A percentile compares a stretch with the other conserved stretches of the same genome.
Conservation (phyloP, 2,797 vertebrate species). For the Tympanoctomys barrerae region DNA sequence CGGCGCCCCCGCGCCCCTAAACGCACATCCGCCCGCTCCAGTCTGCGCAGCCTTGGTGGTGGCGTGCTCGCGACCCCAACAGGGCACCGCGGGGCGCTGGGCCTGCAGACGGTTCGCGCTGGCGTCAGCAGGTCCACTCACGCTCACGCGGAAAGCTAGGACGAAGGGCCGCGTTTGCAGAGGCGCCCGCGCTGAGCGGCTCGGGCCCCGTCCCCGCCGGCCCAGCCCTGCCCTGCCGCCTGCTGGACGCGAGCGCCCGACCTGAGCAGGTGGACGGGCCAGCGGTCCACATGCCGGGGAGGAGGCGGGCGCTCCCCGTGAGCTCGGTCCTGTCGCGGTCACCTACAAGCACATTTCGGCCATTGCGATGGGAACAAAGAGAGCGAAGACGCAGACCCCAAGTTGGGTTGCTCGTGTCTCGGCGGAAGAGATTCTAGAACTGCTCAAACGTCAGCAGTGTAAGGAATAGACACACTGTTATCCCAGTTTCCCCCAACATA, state of each 20-base stretch:
- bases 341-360: conserved; percentile 72
- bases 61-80: conserved; percentile 80
- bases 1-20: conserved; percentile 55
- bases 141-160: conserved; percentile 73
- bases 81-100: conserved; percentile 81
- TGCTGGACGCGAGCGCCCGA: conserved; percentile 86
- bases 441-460: conserved; percentile 63
- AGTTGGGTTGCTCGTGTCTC: conserved; percentile 41
- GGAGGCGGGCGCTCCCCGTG: conserved; percentile 54
- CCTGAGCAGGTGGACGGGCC: conserved; percentile 48
- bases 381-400: conserved; percentile 54
- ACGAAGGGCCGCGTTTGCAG: neutral
- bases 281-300: conserved; percentile 77
- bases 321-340: conserved; percentile 83
- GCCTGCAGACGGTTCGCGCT: conserved; percentile 83
- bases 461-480: conserved; percentile 68
- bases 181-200: conserved; percentile 85
- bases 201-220: conserved; percentile 84
- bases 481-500: conserved; percentile 74
- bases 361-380: conserved; percentile 65
- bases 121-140: conserved; percentile 84
- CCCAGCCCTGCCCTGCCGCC: conserved; percentile 87
- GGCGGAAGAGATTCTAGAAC: conserved; percentile 60
- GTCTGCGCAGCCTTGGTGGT: conserved; percentile 87
- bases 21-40: conserved; percentile 88